Base-by-base conservation (phyloP, 2,113 vertebrate species). In the Clarias gariepinus region DNA sequence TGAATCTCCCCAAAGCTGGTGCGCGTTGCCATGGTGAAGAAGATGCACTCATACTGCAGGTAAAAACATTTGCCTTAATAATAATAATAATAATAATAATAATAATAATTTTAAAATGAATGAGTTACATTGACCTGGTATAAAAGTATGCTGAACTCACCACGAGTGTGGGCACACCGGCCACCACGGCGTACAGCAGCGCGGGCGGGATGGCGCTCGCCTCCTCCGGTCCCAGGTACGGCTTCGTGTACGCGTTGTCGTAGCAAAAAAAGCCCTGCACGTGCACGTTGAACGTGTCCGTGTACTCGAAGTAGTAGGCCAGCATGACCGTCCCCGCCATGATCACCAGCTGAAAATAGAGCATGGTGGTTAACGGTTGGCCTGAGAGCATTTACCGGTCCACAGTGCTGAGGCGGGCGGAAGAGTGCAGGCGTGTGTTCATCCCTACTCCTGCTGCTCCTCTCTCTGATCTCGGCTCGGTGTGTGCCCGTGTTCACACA, bases 301-400 rank as follows among this genome's bases (percentile, higher is more conserved):
- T 98, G 95, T 97, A 98, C 93, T 99, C 97, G 93, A 99, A 98
- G 78, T 81, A 81, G 57, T 81, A 81, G 78, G 78, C 78, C 78
- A 81, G 92, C 97, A 99, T 98, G 95, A 99, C 95, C 88, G 97
- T 98, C 94, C 97, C 97, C 92, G 97, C 97, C 97, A 98, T 98
- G 93, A 99, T 98, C 95, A 99, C 97, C 96, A 97, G 95, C 97
- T 99, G 97, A 94, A 99, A 98, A 94, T 99, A 99, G 93, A 99
- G 97, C 97, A 99, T 99, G 96, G 92, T 94, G 91, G 91, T 92
- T 82, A 92, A 86, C 87, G 89, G 89, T 86, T 82, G 87, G 90
- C 89, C 86, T 73, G 89, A 74, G 93, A 91, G 91, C 94, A 95
- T 94, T 91, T 90, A 93, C 86, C 88, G 86, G 92, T 90, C 88